Base-by-base conservation (phyloP, 2,888 invertebrate species). In the Sclerodermus sp. region DNA sequence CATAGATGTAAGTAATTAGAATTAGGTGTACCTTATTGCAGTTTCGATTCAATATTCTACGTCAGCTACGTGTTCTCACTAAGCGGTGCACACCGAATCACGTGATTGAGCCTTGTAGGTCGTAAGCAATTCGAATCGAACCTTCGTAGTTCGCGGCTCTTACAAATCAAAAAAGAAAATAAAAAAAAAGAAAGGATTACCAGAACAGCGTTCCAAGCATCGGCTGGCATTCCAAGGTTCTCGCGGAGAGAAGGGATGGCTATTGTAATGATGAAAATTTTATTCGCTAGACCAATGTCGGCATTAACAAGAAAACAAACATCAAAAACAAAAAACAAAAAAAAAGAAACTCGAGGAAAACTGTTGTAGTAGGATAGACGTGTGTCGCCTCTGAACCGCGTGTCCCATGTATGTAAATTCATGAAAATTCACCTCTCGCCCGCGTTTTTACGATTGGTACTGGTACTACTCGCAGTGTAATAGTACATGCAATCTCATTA, bases 1-100 rank as follows among this genome's bases (percentile, higher is more conserved):
- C 54, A 58, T 65, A 64, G 61, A 47, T 67, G 64, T 66, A 66
- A 66, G 67, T 67, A 57, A 42, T 62, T 67, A 67, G 39, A 58
- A 55, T 54, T 38, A 38, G 38, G 16, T 38, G 38, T 62, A 62
- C 55, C 54, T 64, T 62, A 61, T 62, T 45, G 50, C 59, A 63
- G 57, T 45, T 59, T 63, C 53, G 30, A 58, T 61, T 61, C 51
- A 64, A 51, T 52, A 51, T 38, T 59, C 56, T 58, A 53, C 56
- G 62, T 57, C 64, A 57, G 53, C 49, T 34, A 53, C 64, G 59
- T 56, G 60, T 59, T 61, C 57, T 51, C 53, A 61, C 50, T 45
- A 46, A 61, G 23, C 51, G 29, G 53, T 62, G 52, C 59, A 60
- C 51, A 53, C 54, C 60, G 56, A 64, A 52, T 54, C 58, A 60